phyloP scores from a whole-genome alignment of 2,113 vertebrate genomes.

The Melanerpes formicivorus region DNA sequence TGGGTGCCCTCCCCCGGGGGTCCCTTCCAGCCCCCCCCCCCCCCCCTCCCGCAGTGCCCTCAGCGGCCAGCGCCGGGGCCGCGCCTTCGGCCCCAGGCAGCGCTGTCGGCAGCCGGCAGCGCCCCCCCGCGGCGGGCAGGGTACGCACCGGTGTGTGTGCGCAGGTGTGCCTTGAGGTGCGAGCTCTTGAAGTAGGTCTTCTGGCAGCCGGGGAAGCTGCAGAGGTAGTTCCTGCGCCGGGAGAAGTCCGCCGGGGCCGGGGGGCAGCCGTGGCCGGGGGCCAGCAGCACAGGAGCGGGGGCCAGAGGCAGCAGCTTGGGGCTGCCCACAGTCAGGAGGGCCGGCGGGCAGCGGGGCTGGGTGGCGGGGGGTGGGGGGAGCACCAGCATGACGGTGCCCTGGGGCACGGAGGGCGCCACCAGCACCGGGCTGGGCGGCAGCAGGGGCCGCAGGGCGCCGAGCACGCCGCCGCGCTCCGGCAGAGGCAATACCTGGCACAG shows the following conservation, averaged over 20 bases:
- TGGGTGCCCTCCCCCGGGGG: no score
- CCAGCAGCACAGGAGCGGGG: slow-evolving; percentile 88
- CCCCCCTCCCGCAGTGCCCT: no score
- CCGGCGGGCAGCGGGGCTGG: slow-evolving; percentile 66
- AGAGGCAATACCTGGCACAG: slow-evolving; percentile 93
- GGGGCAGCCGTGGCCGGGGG: slow-evolving; percentile 78
- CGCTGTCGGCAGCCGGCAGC: no score
- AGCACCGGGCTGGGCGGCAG: slow-evolving; percentile 84
- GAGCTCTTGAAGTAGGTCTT: slow-evolving; percentile 99
- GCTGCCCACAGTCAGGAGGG: slow-evolving; percentile 85
- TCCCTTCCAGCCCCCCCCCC: no score
- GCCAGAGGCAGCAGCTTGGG: slow-evolving; percentile 93
- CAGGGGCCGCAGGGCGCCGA: slow-evolving; percentile 75
- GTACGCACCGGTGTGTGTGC: slow-evolving; percentile 93
- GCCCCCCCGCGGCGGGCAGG: no score
- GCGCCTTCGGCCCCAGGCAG: no score
- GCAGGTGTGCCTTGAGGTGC: slow-evolving; percentile 96
- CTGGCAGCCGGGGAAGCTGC: slow-evolving; percentile 91
- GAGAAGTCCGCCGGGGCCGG: slow-evolving; percentile 87
- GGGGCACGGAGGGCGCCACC: slow-evolving; percentile 84
- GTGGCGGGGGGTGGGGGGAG: slow-evolving; percentile 85
- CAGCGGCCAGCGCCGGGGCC: no score
- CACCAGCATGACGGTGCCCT: slow-evolving; percentile 94
- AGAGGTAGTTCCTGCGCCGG: slow-evolving; percentile 92
- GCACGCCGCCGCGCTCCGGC: slow-evolving; percentile 74